Evolutionary conservation across 1,140 invertebrate species (phyloP), one percentile per base, ranked within the genome.

Genomic region (Lanistes nyassanus): DNA sequence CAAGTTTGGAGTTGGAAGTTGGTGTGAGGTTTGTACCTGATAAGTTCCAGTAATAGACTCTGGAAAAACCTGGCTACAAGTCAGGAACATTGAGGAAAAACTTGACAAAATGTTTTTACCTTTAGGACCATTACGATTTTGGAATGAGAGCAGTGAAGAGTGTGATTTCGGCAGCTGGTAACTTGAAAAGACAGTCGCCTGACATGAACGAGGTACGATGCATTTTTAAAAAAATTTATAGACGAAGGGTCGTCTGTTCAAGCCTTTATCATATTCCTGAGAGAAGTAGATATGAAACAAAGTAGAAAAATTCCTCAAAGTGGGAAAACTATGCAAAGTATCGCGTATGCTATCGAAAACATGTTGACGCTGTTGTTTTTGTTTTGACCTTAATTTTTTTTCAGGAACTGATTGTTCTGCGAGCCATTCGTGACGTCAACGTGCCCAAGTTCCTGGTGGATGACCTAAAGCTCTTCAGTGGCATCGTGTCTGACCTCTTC

Each of bases 131-230:
- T 79, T 90, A 90, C 79, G 89, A 90, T 76, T 90, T 90, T 83
- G 89, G 89, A 74, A 90, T 90, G 89, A 82, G 89, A 82, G 89
- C 89, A 73, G 89, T 90, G 36, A 90, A 90, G 68, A 87, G 86
- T 80, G 89, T 90, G 31, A 90, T 90, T 31, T 89, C 88, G 31
- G 89, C 89, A 64, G 89, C 89, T 60, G 89, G 89, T 60, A 90
- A 90, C 78, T 76, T 90, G 5, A 90, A 90, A 78, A 80, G 89
- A 80, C 88, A 89, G 80, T 87, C 88, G 72, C 80, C 84, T 26
- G 83, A 86, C 47, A 88, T 89, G 88, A 82, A 88, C 74, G 89
- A 90, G 83, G 88, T 89, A 76, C 76, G 62, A n/a, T n/a, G n/a
- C n/a, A n/a, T n/a, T n/a, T n/a, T n/a, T n/a, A n/a, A n/a, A n/a